These are phyloP conservation scores for Perodicticus potto DNA, from an alignment of 2,797 vertebrate species.

Conservation along the genomic window DNA sequence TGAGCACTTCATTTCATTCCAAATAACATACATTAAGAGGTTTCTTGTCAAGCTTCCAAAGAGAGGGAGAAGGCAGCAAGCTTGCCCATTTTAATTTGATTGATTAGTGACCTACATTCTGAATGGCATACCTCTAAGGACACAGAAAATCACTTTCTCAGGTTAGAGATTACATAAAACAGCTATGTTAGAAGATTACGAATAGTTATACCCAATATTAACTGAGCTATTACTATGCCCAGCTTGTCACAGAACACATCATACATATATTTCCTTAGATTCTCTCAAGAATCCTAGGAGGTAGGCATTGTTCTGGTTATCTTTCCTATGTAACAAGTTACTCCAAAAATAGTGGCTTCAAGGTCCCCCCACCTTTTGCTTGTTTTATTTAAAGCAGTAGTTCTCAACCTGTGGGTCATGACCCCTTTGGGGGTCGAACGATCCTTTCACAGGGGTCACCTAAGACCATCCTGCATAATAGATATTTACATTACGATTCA, in stretches of 20 bases:
- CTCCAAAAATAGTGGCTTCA: background rate
- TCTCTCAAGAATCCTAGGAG: background rate
- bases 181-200: background rate
- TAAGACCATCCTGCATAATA: too few relatives aligned
- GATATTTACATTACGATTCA: too few relatives aligned
- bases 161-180: background rate
- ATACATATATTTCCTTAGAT: background rate
- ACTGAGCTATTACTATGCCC: background rate
- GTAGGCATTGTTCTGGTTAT: background rate
- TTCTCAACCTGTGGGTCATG: too few relatives aligned
- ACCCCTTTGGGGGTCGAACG: too few relatives aligned
- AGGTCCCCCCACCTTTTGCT: background rate
- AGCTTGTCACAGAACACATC: background rate
- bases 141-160: background rate
- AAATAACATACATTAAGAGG: conserved; percentile 72
- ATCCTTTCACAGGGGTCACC: too few relatives aligned
- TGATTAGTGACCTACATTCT: conserved; percentile 76
- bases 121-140: conserved; percentile 11
- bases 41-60: conserved; percentile 79
- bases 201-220: background rate
- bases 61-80: conserved; percentile 38
- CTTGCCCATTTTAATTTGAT: conserved; percentile 68
- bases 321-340: background rate
- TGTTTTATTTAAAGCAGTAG: background rate
- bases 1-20: conserved; percentile 64